A percentile compares a stretch with the other conserved stretches of the same genome.
Conservation (phyloP, 2,797 vertebrate genomes). For the Garrulus glandarius region DNA sequence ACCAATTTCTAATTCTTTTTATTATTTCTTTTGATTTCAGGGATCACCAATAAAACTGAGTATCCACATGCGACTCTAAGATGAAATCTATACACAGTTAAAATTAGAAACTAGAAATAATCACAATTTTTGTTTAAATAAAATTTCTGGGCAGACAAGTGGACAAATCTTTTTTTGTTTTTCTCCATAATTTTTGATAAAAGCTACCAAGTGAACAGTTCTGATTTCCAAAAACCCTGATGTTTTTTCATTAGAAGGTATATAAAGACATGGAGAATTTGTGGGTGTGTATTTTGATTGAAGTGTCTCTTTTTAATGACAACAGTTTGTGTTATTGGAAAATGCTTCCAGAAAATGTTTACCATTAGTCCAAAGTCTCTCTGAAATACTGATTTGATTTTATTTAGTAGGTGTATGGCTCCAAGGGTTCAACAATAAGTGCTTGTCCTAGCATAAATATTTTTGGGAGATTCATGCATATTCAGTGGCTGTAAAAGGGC, state of each 20-base stretch:
- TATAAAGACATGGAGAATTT: neutral
- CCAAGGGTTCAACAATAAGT: slow-evolving; percentile 6
- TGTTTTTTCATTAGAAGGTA: neutral
- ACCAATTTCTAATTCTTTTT: neutral
- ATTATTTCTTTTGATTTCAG: neutral
- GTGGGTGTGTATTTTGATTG: neutral
- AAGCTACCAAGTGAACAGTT: neutral
- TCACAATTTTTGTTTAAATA: neutral
- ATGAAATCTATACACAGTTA: neutral
- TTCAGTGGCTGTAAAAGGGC: slow-evolving; percentile 9
- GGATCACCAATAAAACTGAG: neutral
- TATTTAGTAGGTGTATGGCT: neutral
- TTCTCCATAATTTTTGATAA: neutral
- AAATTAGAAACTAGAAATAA: neutral
- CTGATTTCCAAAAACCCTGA: neutral
- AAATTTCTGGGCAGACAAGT: neutral
- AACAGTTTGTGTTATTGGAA: neutral
- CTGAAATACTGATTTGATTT: neutral
- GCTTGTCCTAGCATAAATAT: slow-evolving; percentile 41
- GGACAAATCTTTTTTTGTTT: neutral
- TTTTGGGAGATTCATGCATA: slow-evolving; percentile 40
- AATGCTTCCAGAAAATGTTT: neutral
- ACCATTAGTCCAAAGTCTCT: neutral
- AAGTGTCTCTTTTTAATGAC: neutral
- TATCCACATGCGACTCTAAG: neutral